Evolutionary conservation across 2,113 vertebrate species (phyloP), one percentile per base, ranked within the genome.

Genomic region (Ceyx margarethae): DNA sequence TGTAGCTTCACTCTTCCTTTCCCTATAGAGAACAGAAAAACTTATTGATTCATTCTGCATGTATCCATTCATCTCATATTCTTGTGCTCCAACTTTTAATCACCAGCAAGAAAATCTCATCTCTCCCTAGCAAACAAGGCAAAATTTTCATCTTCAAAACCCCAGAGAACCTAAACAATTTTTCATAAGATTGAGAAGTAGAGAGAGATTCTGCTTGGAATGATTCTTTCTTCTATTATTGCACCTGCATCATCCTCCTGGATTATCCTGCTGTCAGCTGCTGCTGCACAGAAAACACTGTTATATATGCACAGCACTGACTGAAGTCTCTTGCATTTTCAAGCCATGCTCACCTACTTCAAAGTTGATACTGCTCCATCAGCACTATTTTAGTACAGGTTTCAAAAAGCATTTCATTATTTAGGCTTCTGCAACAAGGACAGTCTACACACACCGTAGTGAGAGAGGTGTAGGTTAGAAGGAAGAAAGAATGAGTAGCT

Each of bases 201-300:
- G 64, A 67, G 51, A 89, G 33, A 85, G 15, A 85, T 60, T 85
- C 82, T 87, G 75, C 64, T 78, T 89, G n/a, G 85, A 81, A 40
- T 48, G 73, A 81, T 87, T 62, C 45, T 58, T 85, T 79, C 65
- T 84, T 85, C 73, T 90, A 2, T 67, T 89, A 93, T 68, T 83
- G 66, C 76, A 92, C 82, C 81, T 83, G 72, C 72, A 74, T 96
- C 94, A 93, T 91, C 85, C 68, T 89, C 87, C 82, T 83, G 72
- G 79, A 94, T 96, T 93, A 93, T 85, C 84, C 64, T 56, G 53
- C 85, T 87, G 76, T 83, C 94, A 95, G 72, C 78, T 89, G 68
- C 72, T 71, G 72, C 79, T 83, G 43, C 79, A 87, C 25, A 76
- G 87, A 94, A 94, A 93, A 74, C 87, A 77, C 48, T 81, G 74